Evolutionary conservation across 2,888 invertebrate genomes (phyloP).

Genomic region (Leucania comma): DNA sequence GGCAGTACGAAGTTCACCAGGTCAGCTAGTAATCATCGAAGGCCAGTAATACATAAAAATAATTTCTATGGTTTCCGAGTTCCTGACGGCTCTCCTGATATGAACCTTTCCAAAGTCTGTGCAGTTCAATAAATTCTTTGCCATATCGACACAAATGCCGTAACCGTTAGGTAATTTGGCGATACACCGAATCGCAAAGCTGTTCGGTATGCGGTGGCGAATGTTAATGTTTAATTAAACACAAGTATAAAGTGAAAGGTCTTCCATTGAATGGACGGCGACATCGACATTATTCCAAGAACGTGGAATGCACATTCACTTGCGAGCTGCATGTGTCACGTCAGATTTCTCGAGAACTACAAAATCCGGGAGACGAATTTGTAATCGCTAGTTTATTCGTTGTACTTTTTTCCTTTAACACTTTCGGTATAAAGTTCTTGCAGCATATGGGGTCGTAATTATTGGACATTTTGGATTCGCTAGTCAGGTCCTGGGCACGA

Average conservation of each 20-base stretch:
- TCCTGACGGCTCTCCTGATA: neutral
- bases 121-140: neutral
- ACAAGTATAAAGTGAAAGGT: constrained; percentile 70
- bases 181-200: constrained; percentile 20
- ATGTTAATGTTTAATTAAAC: constrained; percentile 67
- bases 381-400: neutral
- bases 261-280: constrained; percentile 60
- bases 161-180: constrained; percentile 43
- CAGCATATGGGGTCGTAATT: too few species aligned
- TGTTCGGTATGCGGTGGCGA: constrained; percentile 44
- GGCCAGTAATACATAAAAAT: too few species aligned
- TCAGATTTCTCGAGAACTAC: constrained; percentile 53
- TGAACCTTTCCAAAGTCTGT: neutral
- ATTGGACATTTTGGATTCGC: too few species aligned
- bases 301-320: constrained; percentile 67
- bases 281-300: constrained; percentile 61
- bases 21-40: too few species aligned
- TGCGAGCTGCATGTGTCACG: constrained; percentile 54
- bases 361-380: constrained; percentile 55
- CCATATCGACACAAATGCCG: neutral
- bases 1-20: too few species aligned
- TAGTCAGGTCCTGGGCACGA: too few species aligned
- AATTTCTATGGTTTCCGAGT: too few species aligned
- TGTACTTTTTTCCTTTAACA: constrained; percentile 9
- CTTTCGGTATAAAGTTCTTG: too few species aligned